Evolutionary conservation across 2,797 vertebrate species (phyloP), one percentile per base, ranked within the genome.

Genomic region (Rhyacichthys aspro): DNA sequence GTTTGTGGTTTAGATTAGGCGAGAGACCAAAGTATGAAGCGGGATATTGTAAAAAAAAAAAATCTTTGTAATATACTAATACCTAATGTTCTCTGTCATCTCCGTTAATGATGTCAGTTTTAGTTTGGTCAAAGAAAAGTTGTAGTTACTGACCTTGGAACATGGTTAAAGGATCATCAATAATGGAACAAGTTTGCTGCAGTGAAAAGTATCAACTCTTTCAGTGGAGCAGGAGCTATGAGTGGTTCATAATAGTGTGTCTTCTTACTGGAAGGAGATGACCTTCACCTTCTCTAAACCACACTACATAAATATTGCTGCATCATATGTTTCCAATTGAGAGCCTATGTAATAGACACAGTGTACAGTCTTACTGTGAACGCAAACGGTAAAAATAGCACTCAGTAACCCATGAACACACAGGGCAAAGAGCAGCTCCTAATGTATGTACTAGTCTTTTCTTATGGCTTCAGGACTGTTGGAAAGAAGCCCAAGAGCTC

Each of bases 401-500:
- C n/a, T 8, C 18, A 47, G 11, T 41, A 62, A 48, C 32, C 37
- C 1, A 0, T 33, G 62, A 52, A 56, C 12, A 14, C 39, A 61
- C 55, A 57, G 16, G 36, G 32, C 38, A 53, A 52, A 50, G 48
- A 37, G 46, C 46, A 49, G 28, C 45, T 39, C 42, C 28, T 53
- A 66, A 54, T 70, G 37, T 57, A 45, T 56, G 67, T n/a, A 5
- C 41, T 36, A 18, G 39, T 34, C 23, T 70, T 66, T 62, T 52
- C 48, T 62, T 37, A 36, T 66, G 41, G 45, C 42, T 8, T 70
- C 53, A 15, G 66, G 43, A 43, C 69, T 62, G 56, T 65, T 76
- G 43, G 59, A 50, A 43, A 64, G 44, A 43, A 49, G 72, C 70
- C 76, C 62, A 45, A 55, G 45, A 64, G 17, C 65, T 68, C 63